These are phyloP conservation scores for Microdon myrmicae DNA, from an alignment of 2,888 invertebrate genomes.

Conservation along the genomic window DNA sequence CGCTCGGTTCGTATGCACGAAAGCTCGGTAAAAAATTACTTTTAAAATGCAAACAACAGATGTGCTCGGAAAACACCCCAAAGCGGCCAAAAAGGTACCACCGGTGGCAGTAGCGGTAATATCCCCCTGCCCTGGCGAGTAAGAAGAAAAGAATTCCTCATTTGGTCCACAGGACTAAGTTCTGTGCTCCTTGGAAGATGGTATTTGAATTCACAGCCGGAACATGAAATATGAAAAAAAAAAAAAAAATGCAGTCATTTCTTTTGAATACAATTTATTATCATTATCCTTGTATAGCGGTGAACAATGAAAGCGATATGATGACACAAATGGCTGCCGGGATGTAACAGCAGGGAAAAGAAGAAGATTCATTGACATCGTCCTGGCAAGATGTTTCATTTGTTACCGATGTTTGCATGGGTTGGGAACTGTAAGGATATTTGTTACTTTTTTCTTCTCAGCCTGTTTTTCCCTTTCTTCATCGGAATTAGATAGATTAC, in stretches of 20 bases:
- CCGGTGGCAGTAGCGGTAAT: too few species aligned
- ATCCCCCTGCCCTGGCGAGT: conserved; percentile 2
- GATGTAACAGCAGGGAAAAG: conserved; percentile 30
- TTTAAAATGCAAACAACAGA: conserved; percentile 53
- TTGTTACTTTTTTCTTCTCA: conserved; percentile 12
- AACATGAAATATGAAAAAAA: conserved; percentile 1
- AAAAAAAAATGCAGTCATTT: conserved; percentile 44
- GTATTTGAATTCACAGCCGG: conserved; percentile 36
- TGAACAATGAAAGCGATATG: conserved; percentile 50
- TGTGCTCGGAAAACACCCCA: conserved; percentile 40
- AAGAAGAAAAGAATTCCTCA: conserved; percentile 43
- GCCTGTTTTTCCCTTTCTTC: conserved; percentile 5
- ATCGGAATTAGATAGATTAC: conserved; percentile 31
- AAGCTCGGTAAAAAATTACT: conserved; percentile 52
- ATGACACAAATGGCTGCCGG: conserved; percentile 52
- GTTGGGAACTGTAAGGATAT: not conserved
- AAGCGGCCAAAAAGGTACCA: conserved; percentile 8
- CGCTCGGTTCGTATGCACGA: conserved; percentile 33
- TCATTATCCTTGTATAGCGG: conserved; percentile 48
- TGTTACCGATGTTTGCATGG: conserved; percentile 38
- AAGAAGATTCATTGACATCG: conserved; percentile 50
- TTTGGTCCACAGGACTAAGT: conserved; percentile 18
- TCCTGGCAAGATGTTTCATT: conserved; percentile 49
- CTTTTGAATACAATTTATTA: conserved; percentile 53
- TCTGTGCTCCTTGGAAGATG: conserved; percentile 1